Evolutionary conservation across 2,113 vertebrate genomes (phyloP).

Genomic region (Hassar affinis): DNA sequence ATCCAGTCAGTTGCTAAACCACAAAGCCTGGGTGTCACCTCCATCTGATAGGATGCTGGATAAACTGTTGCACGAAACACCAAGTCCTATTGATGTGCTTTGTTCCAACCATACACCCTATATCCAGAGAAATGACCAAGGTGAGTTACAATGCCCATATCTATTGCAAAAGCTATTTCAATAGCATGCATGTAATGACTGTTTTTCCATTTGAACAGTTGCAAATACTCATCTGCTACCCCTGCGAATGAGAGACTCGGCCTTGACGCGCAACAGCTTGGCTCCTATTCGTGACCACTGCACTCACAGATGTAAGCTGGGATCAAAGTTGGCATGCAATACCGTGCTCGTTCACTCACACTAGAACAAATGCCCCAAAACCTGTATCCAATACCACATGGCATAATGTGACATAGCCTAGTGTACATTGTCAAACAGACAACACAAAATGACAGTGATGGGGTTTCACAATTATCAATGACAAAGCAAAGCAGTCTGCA

Average conservation of each 20-base stretch:
- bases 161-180: not conserved
- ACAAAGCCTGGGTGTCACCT: conserved; percentile 68
- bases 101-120: conserved; percentile 72
- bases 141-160: conserved; percentile 62
- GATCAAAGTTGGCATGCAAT: not conserved
- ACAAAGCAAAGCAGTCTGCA: not conserved
- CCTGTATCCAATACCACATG: not conserved
- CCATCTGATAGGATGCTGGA: conserved; percentile 72
- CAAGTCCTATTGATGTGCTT: conserved; percentile 62
- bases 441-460: not conserved
- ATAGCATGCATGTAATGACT: not conserved
- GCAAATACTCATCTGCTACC: conserved; percentile 67
- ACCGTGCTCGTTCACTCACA: not conserved
- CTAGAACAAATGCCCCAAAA: not conserved
- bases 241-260: conserved; percentile 65
- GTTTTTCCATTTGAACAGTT: conserved; percentile 60
- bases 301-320: conserved; percentile 78
- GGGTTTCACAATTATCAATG: not conserved
- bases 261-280: conserved; percentile 67
- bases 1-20: conserved; percentile 65
- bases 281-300: conserved; percentile 73
- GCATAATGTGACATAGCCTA: not conserved
- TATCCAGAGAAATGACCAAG: conserved; percentile 72
- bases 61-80: conserved; percentile 62
- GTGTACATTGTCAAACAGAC: not conserved